A percentile compares a stretch with the other conserved stretches of the same genome.
phyloP scores from a whole-genome alignment of 2,888 invertebrate genomes.

The Morpho helenor region DNA sequence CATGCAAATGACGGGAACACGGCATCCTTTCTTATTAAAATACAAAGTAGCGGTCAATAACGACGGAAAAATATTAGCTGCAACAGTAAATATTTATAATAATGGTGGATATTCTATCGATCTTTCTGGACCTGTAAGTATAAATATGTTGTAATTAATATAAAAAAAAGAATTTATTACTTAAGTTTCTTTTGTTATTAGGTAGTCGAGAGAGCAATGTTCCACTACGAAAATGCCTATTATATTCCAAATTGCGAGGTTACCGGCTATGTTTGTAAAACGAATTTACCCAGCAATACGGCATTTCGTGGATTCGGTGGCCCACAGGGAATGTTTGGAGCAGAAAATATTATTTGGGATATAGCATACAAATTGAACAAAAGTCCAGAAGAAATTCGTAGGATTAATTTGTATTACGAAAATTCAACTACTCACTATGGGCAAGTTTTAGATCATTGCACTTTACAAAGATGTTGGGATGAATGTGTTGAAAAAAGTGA shows the following conservation, averaged over 20 bases:
- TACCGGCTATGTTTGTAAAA: slow-evolving; percentile 87
- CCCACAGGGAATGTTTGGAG: slow-evolving; percentile 94
- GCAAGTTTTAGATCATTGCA: slow-evolving; percentile 86
- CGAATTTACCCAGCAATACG: slow-evolving; percentile 94
- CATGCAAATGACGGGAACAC: slow-evolving; percentile 92
- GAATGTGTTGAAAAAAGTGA: slow-evolving; percentile 86
- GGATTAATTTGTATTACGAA: slow-evolving; percentile 88
- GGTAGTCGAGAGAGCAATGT: slow-evolving; percentile 91
- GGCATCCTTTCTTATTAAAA: slow-evolving; percentile 92
- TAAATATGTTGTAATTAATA: neutral
- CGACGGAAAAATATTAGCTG: slow-evolving; percentile 86
- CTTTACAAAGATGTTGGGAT: slow-evolving; percentile 86
- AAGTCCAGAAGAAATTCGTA: slow-evolving; percentile 81
- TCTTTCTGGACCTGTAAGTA: slow-evolving; percentile 86
- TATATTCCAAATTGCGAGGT: slow-evolving; percentile 86
- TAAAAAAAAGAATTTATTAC: neutral
- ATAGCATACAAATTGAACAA: slow-evolving; percentile 85
- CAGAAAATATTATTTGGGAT: slow-evolving; percentile 87
- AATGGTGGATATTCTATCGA: slow-evolving; percentile 93
- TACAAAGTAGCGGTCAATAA: slow-evolving; percentile 91
- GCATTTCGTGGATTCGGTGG: slow-evolving; percentile 96
- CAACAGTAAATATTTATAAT: slow-evolving; percentile 85
- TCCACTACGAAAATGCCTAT: slow-evolving; percentile 91
- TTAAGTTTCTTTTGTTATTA: slow-evolving; percentile 40
- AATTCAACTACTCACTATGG: slow-evolving; percentile 89